These are phyloP conservation scores for Leucophenga varia DNA, from an alignment of 1,140 invertebrate species.

Conservation along the genomic window DNA sequence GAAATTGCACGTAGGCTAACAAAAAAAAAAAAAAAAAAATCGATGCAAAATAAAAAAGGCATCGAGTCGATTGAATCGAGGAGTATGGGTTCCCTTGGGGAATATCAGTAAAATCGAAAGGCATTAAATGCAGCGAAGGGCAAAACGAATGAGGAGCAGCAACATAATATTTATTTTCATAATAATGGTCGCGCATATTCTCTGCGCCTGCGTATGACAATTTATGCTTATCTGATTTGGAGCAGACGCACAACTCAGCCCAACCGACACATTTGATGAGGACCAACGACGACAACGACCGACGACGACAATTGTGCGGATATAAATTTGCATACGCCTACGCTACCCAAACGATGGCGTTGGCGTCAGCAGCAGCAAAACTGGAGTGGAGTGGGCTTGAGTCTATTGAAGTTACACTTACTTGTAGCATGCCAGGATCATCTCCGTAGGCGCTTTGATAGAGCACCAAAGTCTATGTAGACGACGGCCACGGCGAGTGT, in stretches of 20 bases:
- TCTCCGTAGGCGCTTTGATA: slow-evolving; percentile 56
- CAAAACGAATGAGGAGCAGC: no score
- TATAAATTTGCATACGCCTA: slow-evolving; percentile 16
- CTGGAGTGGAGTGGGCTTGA: not conserved
- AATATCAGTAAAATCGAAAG: no score
- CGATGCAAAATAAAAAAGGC: no score
- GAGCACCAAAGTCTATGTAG: slow-evolving; percentile 51
- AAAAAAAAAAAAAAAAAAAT: no score
- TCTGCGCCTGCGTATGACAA: slow-evolving; percentile 4
- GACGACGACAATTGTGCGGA: not conserved
- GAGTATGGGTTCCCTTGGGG: no score
- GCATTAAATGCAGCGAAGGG: no score
- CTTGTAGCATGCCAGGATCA: slow-evolving; percentile 44
- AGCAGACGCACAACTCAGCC: no score
- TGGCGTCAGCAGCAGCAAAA: not conserved
- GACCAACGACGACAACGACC: not conserved
- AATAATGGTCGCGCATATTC: no score
- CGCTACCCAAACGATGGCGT: slow-evolving; percentile 3
- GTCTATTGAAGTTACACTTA: slow-evolving; percentile 28
- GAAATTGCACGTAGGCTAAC: slow-evolving; percentile 41
- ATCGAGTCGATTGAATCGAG: no score
- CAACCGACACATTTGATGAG: no score
- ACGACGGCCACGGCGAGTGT: slow-evolving; percentile 52
- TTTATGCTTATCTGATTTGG: slow-evolving; percentile 5
- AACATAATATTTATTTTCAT: no score